Conservation (phyloP, 2,113 vertebrate genomes). For the Athene noctua region DNA sequence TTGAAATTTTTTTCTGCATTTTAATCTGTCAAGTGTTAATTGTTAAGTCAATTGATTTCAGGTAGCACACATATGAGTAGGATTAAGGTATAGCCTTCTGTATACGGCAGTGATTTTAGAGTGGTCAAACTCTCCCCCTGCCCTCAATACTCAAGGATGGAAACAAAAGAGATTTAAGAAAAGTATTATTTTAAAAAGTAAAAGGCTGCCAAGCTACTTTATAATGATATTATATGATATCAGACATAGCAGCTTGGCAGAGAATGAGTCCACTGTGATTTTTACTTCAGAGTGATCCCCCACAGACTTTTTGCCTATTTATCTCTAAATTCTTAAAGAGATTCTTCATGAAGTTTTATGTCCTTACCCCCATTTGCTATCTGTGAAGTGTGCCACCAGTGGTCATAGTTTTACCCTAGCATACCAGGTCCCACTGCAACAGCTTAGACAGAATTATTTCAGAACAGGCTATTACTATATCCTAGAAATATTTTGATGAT, state of each 20-base stretch:
- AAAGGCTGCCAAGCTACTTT: not conserved
- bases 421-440: not conserved
- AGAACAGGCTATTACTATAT: not conserved
- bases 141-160: not conserved
- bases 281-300: not conserved
- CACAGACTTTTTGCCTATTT: not conserved
- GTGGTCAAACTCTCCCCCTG: not conserved
- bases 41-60: not conserved
- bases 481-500: not conserved
- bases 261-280: not conserved
- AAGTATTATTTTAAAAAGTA: not conserved
- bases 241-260: not conserved
- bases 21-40: not conserved
- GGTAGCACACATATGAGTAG: not conserved
- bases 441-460: not conserved
- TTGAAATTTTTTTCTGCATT: not conserved
- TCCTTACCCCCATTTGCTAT: not conserved
- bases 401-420: not conserved
- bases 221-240: not conserved
- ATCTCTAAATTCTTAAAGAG: not conserved
- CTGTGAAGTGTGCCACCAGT: not conserved
- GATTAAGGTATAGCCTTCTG: not conserved
- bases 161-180: not conserved
- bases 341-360: not conserved
- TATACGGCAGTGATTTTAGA: not conserved